Base-by-base conservation (phyloP, 1,140 invertebrate species). In the Heliconius hermathena region DNA sequence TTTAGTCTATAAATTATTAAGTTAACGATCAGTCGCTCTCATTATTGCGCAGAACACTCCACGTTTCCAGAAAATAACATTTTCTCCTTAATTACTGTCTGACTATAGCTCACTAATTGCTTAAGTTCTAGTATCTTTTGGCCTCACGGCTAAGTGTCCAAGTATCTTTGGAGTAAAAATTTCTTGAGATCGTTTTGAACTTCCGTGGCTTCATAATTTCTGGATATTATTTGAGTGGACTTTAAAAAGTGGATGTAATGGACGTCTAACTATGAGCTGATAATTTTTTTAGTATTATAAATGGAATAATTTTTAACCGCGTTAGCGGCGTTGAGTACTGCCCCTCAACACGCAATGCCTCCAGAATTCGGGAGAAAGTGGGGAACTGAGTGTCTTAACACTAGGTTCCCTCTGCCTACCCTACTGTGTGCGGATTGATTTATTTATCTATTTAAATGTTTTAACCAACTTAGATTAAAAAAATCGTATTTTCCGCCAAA, bases 61-160 rank as follows among this genome's bases (percentile, higher is more conserved):
- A 89, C 91, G 88, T 91, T 91, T 93, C 89, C 88, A 88, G 83
- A 90, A 91, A 92, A 93, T 93, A 91, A 89, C 89, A 91, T 91
- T 84, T 90, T 90, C 88, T 85, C 90, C 83, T 92, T 93, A 93
- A 93, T 93, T 93, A 91, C 92, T 92, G 92, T 93, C 91, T 90
- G 90, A 89, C 89, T 92, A 83, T 89, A 89, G 84, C 88, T 90
- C 89, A 89, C 92, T 93, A 93, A 93, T 93, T 93, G 92, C 92
- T 93, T 93, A 93, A 93, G 90, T 93, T 93, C 90, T 85, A 85
- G 83, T 89, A 93, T 92, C 91, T 92, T 89, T 87, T 90, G 84
- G 88, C 90, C 87, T 88, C 85, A 87, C 79, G 84, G 85, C 84
- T 87, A 90, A 93, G 88, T 91, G 90, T 89, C 88, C 85, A 89